A percentile compares a stretch with the other conserved stretches of the same genome.
Conservation (phyloP, 2,888 invertebrate genomes). For the Altica lythri region DNA sequence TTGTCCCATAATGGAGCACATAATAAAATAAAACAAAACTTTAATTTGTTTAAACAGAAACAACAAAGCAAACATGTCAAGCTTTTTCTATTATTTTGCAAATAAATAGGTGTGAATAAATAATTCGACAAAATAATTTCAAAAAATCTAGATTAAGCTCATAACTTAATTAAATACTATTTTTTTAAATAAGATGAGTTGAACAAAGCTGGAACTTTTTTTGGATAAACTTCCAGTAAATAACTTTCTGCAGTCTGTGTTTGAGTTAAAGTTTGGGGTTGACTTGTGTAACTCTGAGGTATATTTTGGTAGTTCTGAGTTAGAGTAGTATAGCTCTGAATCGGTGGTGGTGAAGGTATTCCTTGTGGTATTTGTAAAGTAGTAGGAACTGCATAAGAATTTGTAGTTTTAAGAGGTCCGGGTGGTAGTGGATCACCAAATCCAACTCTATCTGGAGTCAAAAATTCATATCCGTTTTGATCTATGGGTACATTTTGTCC, state of each 20-base stretch:
- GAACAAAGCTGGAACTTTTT: constrained; percentile 6
- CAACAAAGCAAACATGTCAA: too few relatives aligned
- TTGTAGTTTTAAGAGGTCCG: constrained; percentile 43
- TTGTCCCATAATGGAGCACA: too few relatives aligned
- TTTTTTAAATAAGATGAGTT: constrained; percentile 12
- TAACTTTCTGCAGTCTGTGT: constrained; percentile 2
- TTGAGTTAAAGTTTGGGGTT: constrained; percentile 1
- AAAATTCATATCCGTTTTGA: constrained; percentile 45
- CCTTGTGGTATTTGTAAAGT: constrained; percentile 36
- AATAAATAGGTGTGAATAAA: too few relatives aligned
- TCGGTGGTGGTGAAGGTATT: constrained; percentile 4
- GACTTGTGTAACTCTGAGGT: not conserved
- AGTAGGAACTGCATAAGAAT: constrained; percentile 45
- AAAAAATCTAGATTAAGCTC: too few relatives aligned
- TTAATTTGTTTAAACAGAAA: too few relatives aligned
- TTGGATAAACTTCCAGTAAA: constrained; percentile 12
- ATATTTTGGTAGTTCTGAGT: not conserved
- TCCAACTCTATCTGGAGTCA: constrained; percentile 41
- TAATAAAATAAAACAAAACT: too few relatives aligned
- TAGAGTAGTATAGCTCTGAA: not conserved
- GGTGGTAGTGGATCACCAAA: constrained; percentile 43
- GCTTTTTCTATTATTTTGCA: too few relatives aligned
- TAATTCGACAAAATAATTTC: too few relatives aligned
- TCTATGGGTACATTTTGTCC: constrained; percentile 24
- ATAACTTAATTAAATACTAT: too few relatives aligned